Percentiles rank a stretch among this genome's conserved stretches.
phyloP scores from a whole-genome alignment of 2,113 vertebrate genomes.

The Zingel zingel region DNA sequence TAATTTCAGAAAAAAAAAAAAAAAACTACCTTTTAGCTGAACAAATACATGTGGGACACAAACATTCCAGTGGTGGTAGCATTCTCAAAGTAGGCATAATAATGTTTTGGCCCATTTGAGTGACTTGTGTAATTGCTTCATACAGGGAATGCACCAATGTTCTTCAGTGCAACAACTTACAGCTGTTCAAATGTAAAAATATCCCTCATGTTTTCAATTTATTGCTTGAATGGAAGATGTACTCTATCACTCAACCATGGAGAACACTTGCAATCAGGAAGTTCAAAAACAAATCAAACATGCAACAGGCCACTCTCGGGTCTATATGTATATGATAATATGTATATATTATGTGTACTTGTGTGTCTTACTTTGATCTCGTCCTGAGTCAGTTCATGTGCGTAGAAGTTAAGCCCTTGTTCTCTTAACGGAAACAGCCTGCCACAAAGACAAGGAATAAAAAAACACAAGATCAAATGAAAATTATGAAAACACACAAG shows the following conservation, averaged over 20 bases:
- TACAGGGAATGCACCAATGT: not conserved
- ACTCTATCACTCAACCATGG: not conserved
- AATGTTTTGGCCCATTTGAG: not conserved
- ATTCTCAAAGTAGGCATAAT: not conserved
- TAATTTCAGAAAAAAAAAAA: conserved; percentile 8
- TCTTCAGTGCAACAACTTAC: not conserved
- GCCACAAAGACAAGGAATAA: not conserved
- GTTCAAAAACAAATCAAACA: not conserved
- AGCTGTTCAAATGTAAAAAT: not conserved
- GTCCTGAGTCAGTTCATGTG: conserved; percentile 97
- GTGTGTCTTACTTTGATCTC: conserved; percentile 94
- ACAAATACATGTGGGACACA: not conserved
- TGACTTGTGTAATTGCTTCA: not conserved
- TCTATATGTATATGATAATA: not conserved
- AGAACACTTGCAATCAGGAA: not conserved
- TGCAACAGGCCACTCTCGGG: not conserved
- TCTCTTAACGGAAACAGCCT: conserved; percentile 98
- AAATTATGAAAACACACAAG: not conserved
- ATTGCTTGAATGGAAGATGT: not conserved
- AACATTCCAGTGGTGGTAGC: not conserved
- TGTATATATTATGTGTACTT: not conserved
- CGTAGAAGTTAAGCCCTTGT: conserved; percentile 98
- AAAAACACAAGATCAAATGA: not conserved
- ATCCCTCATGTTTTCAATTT: not conserved
- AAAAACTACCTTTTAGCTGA: not conserved